phyloP scores from a whole-genome alignment of 2,113 vertebrate species.

The Leptocoma aspasia region DNA sequence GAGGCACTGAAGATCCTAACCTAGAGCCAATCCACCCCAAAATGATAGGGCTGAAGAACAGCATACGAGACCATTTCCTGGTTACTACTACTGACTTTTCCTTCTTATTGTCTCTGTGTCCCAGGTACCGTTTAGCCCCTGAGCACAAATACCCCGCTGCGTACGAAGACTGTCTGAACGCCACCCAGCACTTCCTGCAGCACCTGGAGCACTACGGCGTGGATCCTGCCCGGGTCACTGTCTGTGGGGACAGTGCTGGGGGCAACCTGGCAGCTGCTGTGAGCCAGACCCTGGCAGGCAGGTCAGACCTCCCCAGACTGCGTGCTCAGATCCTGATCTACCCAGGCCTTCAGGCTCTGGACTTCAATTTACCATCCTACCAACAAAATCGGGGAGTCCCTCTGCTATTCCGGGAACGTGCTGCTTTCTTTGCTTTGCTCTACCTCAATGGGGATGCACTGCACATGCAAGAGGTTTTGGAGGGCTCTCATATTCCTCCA shows the following conservation, averaged over 20 bases:
- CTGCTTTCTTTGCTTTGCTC: slow-evolving; percentile 64
- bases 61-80: neutral
- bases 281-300: slow-evolving; percentile 73
- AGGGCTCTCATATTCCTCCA: slow-evolving; percentile 71
- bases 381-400: slow-evolving; percentile 79
- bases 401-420: slow-evolving; percentile 61
- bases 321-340: slow-evolving; percentile 86
- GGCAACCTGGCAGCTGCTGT: slow-evolving; percentile 73
- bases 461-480: slow-evolving; percentile 63
- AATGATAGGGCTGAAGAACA: neutral
- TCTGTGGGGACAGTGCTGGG: slow-evolving; percentile 83
- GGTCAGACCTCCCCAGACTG: slow-evolving; percentile 68
- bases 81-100: neutral
- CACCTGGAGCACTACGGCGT: slow-evolving; percentile 70
- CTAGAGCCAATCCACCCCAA: neutral
- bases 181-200: slow-evolving; percentile 80
- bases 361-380: slow-evolving; percentile 85
- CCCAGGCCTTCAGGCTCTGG: slow-evolving; percentile 73
- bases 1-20: neutral
- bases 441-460: slow-evolving; percentile 69
- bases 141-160: slow-evolving; percentile 74
- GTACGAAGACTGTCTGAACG: slow-evolving; percentile 73
- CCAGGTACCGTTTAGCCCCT: slow-evolving; percentile 80
- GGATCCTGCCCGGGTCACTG: slow-evolving; percentile 68
- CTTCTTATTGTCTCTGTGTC: neutral